Conservation (phyloP, 2,113 vertebrate genomes). For the Xiphophorus maculatus region DNA sequence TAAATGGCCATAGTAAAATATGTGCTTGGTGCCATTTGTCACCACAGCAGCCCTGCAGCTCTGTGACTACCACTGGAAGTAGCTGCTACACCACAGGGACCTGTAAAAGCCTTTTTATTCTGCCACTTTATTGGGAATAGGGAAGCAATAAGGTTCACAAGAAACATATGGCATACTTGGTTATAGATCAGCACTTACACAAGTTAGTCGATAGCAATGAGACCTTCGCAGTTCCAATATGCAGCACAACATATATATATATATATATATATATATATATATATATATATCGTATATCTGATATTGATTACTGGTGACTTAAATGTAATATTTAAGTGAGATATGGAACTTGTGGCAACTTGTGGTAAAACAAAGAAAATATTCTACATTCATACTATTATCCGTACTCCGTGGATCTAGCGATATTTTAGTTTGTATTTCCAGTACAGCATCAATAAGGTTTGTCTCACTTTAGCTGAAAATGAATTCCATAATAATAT, state of each 20-base stretch:
- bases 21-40: slow-evolving; percentile 72
- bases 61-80: slow-evolving; percentile 67
- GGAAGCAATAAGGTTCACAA: slow-evolving; percentile 76
- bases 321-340: not conserved
- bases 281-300: not conserved
- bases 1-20: slow-evolving; percentile 77
- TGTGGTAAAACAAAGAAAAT: not conserved
- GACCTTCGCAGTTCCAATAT: slow-evolving; percentile 36
- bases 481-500: not conserved
- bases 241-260: slow-evolving; percentile 10
- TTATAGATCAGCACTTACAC: slow-evolving; percentile 70
- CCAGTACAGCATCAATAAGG: not conserved
- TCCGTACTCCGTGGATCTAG: no score
- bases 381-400: not conserved
- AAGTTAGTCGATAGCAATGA: slow-evolving; percentile 43
- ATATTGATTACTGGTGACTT: slow-evolving; percentile 6
- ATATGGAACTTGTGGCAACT: not conserved
- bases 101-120: slow-evolving; percentile 78
- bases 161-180: slow-evolving; percentile 69
- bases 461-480: not conserved
- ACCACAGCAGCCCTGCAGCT: slow-evolving; percentile 68
- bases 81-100: slow-evolving; percentile 72
- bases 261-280: slow-evolving; percentile 1
- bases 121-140: slow-evolving; percentile 77
- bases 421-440: not conserved